phyloP scores from a whole-genome alignment of 2,888 invertebrate species.

The Trissolcus brochymenae region DNA sequence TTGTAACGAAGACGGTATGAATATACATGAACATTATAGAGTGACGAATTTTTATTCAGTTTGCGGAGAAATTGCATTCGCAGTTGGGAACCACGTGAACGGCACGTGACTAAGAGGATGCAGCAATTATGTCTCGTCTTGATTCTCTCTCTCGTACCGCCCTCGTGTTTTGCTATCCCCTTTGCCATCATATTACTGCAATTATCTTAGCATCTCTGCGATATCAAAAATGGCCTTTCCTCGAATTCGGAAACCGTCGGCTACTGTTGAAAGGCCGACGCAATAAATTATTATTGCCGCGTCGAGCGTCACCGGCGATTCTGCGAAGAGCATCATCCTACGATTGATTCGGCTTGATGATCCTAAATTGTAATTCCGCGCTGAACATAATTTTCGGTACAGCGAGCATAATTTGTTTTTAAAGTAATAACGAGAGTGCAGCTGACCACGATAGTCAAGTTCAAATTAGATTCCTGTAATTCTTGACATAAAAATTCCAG shows the following conservation, averaged over 20 bases:
- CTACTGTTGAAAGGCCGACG: slow-evolving; percentile 69
- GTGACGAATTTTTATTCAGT: slow-evolving; percentile 46
- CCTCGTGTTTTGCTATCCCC: slow-evolving; percentile 59
- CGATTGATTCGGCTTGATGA: slow-evolving; percentile 45
- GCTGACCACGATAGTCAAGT: slow-evolving; percentile 18
- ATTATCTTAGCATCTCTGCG: slow-evolving; percentile 67
- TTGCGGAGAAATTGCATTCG: slow-evolving; percentile 59
- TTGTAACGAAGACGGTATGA: slow-evolving; percentile 15
- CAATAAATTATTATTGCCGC: slow-evolving; percentile 73
- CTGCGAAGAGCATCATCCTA: slow-evolving; percentile 40
- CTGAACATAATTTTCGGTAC: slow-evolving; percentile 13
- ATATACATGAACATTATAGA: slow-evolving; percentile 25
- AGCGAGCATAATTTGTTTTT: slow-evolving; percentile 18
- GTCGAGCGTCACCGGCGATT: slow-evolving; percentile 52
- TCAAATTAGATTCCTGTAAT: slow-evolving; percentile 34
- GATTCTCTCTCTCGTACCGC: slow-evolving; percentile 61
- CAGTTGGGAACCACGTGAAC: slow-evolving; percentile 70
- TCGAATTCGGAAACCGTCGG: slow-evolving; percentile 69
- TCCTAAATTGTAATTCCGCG: slow-evolving; percentile 19
- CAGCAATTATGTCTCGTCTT: slow-evolving; percentile 71
- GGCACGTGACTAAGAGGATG: slow-evolving; percentile 73
- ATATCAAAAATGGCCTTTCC: slow-evolving; percentile 74
- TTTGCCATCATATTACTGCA: slow-evolving; percentile 66
- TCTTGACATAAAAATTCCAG: slow-evolving; percentile 22
- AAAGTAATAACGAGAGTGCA: slow-evolving; percentile 22